phyloP scores from a whole-genome alignment of 2,888 invertebrate species.

The Tholera decimalis region DNA sequence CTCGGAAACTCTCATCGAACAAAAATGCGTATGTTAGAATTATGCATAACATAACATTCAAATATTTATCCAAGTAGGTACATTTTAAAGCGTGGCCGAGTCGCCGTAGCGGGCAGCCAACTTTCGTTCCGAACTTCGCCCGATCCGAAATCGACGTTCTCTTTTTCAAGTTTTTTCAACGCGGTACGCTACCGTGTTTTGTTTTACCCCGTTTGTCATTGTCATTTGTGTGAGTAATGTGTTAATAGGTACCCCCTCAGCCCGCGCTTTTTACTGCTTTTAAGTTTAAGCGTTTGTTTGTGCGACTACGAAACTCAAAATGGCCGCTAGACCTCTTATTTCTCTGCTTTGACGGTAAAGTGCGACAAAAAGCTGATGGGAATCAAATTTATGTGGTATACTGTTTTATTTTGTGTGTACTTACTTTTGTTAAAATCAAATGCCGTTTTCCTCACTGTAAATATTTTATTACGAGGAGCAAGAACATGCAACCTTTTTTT shows the following conservation, averaged over 20 bases:
- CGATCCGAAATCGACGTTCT: slow-evolving; percentile 72
- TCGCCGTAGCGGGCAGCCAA: slow-evolving; percentile 60
- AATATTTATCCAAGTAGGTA: slow-evolving; percentile 48
- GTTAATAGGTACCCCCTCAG: slow-evolving; percentile 74
- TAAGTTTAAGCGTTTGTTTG: slow-evolving; percentile 75
- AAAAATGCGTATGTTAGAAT: slow-evolving; percentile 3
- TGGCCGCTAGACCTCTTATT: slow-evolving; percentile 69
- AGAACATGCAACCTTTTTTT: background rate
- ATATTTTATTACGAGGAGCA: background rate
- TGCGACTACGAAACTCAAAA: slow-evolving; percentile 70
- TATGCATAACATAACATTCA: slow-evolving; percentile 30
- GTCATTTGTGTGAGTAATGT: slow-evolving; percentile 78
- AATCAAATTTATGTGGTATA: slow-evolving; percentile 26
- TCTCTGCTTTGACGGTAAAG: slow-evolving; percentile 35
- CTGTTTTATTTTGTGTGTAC: background rate
- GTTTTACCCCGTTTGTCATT: slow-evolving; percentile 76
- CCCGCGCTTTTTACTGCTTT: slow-evolving; percentile 72
- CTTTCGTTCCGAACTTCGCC: slow-evolving; percentile 74
- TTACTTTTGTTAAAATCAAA: too few relatives aligned
- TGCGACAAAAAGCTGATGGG: slow-evolving; percentile 35
- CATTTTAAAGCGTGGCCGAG: slow-evolving; percentile 42
- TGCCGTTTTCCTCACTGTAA: background rate
- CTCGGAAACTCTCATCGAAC: slow-evolving; percentile 3
- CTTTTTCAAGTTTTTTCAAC: slow-evolving; percentile 72
- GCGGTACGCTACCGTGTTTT: slow-evolving; percentile 69